These are phyloP conservation scores for Orchestia grillus DNA, from an alignment of 1,140 invertebrate genomes.

Conservation along the genomic window DNA sequence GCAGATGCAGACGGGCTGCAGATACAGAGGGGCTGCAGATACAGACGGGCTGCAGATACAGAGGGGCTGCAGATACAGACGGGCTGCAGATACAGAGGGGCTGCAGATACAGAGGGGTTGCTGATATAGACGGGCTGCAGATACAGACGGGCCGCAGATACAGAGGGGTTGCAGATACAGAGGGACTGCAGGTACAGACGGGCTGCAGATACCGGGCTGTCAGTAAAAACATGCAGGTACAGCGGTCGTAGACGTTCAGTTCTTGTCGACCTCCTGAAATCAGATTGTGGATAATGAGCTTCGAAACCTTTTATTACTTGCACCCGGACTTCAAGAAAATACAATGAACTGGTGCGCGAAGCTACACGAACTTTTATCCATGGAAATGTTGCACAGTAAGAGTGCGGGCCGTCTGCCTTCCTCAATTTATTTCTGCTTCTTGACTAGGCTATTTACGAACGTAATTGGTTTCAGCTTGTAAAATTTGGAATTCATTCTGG, in stretches of 20 bases:
- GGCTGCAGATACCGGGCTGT: neutral
- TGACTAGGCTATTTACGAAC: neutral
- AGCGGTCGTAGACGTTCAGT: neutral
- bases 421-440: neutral
- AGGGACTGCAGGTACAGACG: too few species aligned
- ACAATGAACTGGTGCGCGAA: neutral
- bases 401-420: neutral
- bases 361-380: neutral
- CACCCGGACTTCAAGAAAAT: neutral
- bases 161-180: too few species aligned
- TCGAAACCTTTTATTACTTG: neutral
- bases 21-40: too few species aligned
- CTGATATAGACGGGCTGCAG: too few species aligned
- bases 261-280: neutral
- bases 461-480: neutral
- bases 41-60: too few species aligned
- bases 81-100: too few species aligned
- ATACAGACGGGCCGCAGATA: too few species aligned
- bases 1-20: too few species aligned
- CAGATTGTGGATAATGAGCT: conserved; percentile 22
- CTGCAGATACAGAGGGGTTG: too few species aligned
- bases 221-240: too few species aligned
- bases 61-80: too few species aligned
- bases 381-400: neutral
- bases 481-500: neutral